Evolutionary conservation across 2,888 invertebrate species (phyloP).

Genomic region (Cyclophora albipunctata): DNA sequence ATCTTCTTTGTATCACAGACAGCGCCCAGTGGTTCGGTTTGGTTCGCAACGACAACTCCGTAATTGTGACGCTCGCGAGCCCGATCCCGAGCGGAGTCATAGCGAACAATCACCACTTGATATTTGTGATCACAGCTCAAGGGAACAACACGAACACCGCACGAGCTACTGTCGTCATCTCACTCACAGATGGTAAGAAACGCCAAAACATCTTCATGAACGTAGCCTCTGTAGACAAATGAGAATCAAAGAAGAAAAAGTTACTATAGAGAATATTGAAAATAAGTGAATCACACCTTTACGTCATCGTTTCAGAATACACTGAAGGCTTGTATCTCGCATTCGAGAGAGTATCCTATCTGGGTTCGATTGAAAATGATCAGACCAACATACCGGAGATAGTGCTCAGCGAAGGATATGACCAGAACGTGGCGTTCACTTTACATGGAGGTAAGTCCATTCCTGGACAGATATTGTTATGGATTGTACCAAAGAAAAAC

Average conservation of each 20-base stretch:
- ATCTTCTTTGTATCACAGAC: conserved; percentile 18
- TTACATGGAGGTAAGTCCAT: conserved; percentile 25
- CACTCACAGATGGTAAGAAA: conserved; percentile 16
- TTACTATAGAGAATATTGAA: too few relatives aligned
- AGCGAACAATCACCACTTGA: conserved; percentile 21
- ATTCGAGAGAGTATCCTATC: conserved; percentile 25
- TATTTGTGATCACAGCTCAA: conserved; percentile 22
- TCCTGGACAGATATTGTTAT: too few relatives aligned
- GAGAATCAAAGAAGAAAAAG: too few relatives aligned
- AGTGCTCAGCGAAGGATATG: conserved; percentile 26
- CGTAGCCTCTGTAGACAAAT: too few relatives aligned
- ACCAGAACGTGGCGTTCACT: conserved; percentile 21
- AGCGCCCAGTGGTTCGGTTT: conserved; percentile 27
- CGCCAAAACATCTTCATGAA: too few relatives aligned
- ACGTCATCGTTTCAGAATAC: too few relatives aligned
- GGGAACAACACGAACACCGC: conserved; percentile 18
- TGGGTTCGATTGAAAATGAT: conserved; percentile 22
- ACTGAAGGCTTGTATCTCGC: conserved; percentile 16
- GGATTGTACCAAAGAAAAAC: too few relatives aligned
- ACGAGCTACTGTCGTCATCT: conserved; percentile 23
- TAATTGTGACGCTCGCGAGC: conserved; percentile 10
- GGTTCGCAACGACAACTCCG: conserved; percentile 11
- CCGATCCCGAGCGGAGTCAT: conserved; percentile 26
- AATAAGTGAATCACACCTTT: too few relatives aligned
- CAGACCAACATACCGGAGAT: conserved; percentile 18